Evolutionary conservation across 2,888 invertebrate genomes (phyloP).

Genomic region (Lucinisca nassula): DNA sequence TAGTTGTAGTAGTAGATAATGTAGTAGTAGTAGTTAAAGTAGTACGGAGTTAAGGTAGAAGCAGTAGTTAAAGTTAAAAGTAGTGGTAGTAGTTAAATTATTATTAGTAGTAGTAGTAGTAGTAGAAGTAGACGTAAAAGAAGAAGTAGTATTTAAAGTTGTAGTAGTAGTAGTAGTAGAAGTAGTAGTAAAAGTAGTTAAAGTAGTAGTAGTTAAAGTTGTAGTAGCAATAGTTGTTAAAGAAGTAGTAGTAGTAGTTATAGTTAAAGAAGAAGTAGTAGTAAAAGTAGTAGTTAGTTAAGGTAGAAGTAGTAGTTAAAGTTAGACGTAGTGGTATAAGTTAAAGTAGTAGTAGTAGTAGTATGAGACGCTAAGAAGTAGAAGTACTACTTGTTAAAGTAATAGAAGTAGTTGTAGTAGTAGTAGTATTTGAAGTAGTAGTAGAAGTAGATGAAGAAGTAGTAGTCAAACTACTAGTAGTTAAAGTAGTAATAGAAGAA

Average conservation of each 20-base stretch:
- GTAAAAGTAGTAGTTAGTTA: not conserved
- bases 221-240: not conserved
- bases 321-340: not conserved
- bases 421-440: no score
- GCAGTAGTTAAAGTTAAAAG: no score
- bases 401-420: no score
- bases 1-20: no score
- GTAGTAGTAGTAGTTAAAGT: no score
- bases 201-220: not conserved
- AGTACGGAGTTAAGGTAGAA: no score
- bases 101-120: no score
- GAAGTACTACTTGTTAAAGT: not conserved
- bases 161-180: not conserved
- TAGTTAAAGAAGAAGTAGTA: not conserved
- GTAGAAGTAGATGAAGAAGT: not conserved
- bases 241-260: not conserved
- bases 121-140: no score
- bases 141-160: no score
- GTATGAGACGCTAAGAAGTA: not conserved
- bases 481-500: not conserved
- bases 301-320: not conserved
- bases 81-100: no score
- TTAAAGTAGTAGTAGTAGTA: not conserved
- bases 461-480: no score
- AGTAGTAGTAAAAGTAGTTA: no score